A percentile compares a stretch with the other conserved stretches of the same genome.
These are phyloP conservation scores for Danaus melanippus DNA, from an alignment of 1,140 invertebrate genomes.

Conservation along the genomic window DNA sequence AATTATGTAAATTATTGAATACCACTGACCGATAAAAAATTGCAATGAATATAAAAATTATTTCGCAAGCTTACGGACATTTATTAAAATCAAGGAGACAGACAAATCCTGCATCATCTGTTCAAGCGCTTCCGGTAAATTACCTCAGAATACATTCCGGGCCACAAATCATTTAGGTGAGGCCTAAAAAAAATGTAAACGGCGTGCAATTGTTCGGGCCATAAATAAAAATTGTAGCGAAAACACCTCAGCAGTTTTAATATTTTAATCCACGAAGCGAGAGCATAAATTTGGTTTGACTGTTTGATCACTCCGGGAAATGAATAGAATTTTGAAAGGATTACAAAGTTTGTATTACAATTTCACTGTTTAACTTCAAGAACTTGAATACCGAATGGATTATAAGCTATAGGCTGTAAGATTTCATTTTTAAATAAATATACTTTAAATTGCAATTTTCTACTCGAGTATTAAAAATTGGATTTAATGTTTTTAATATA, in stretches of 20 bases:
- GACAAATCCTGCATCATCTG: slow-evolving; percentile 23
- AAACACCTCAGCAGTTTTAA: slow-evolving; percentile 62
- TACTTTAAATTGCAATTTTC: too few species aligned
- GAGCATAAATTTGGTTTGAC: slow-evolving; percentile 54
- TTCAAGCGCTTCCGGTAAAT: slow-evolving; percentile 26
- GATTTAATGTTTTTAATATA: too few species aligned
- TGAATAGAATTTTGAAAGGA: slow-evolving; percentile 18
- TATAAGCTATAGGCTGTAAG: too few species aligned
- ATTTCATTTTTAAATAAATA: too few species aligned
- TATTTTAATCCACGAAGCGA: slow-evolving; percentile 48
- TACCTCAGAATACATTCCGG: slow-evolving; percentile 31
- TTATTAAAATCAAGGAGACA: slow-evolving; percentile 19
- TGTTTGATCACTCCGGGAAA: slow-evolving; percentile 30
- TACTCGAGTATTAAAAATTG: too few species aligned
- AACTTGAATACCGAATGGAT: too few species aligned
- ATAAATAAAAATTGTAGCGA: slow-evolving; percentile 55
- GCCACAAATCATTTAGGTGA: slow-evolving; percentile 36
- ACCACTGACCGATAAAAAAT: too few species aligned
- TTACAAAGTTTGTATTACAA: neutral
- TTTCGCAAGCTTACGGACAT: too few species aligned
- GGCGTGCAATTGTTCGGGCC: slow-evolving; percentile 41
- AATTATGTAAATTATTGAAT: too few species aligned
- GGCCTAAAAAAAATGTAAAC: slow-evolving; percentile 39
- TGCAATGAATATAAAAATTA: too few species aligned
- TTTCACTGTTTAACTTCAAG: too few species aligned